These are phyloP conservation scores for Stomatorhinus walkeri DNA, from an alignment of 2,797 vertebrate genomes.

Conservation along the genomic window DNA sequence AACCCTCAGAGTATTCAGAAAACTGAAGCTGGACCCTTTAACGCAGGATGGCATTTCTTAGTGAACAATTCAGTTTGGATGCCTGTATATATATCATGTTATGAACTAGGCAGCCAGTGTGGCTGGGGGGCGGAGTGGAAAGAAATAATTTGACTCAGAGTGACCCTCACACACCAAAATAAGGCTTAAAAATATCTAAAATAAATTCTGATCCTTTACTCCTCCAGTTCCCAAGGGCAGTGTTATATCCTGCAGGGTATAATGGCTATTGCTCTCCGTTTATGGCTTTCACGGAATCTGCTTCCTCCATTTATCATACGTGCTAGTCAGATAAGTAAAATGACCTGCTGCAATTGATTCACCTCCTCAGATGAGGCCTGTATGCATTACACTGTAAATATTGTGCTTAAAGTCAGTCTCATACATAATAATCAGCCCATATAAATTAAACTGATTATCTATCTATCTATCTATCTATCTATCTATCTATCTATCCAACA, in stretches of 20 bases:
- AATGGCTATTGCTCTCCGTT: neutral
- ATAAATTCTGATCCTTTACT: neutral
- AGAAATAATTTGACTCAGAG: neutral
- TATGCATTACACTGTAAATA: neutral
- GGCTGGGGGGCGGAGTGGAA: neutral
- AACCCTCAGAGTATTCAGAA: neutral
- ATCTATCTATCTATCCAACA: neutral
- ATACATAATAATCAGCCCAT: neutral
- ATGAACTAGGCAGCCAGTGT: neutral
- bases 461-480: neutral
- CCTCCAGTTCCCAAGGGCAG: neutral
- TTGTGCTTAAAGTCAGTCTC: neutral
- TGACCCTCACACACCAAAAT: neutral
- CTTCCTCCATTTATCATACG: neutral
- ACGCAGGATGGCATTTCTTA: neutral
- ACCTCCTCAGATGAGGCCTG: neutral
- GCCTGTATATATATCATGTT: neutral
- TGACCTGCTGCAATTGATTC: neutral
- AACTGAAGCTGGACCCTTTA: neutral
- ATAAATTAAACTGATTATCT: neutral
- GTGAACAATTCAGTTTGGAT: neutral
- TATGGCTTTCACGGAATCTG: neutral
- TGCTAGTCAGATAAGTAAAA: neutral
- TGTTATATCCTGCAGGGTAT: neutral
- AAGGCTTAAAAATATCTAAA: neutral